Conservation (phyloP, 2,888 invertebrate genomes). For the Oligia fasciuncula region DNA sequence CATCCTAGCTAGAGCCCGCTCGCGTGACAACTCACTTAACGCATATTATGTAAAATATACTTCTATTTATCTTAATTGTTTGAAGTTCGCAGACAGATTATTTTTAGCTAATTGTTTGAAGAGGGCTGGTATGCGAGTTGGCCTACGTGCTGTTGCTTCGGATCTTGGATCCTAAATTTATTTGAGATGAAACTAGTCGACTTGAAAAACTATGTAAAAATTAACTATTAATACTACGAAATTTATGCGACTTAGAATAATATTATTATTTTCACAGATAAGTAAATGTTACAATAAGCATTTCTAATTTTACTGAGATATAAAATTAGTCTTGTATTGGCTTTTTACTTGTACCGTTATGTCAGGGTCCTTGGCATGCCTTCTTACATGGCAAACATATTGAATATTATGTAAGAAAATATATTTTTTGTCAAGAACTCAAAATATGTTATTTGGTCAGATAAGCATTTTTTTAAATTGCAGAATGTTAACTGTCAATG, state of each 20-base stretch:
- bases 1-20: constrained; percentile 39
- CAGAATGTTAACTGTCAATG: neutral
- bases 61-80: constrained; percentile 12
- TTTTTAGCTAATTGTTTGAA: constrained; percentile 9
- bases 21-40: constrained; percentile 5
- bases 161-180: constrained; percentile 66
- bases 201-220: constrained; percentile 60
- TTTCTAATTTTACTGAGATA: constrained; percentile 59
- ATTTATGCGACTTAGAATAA: constrained; percentile 45
- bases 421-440: constrained; percentile 25
- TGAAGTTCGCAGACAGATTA: constrained; percentile 1
- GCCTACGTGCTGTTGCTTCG: constrained; percentile 59
- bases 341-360: constrained; percentile 44
- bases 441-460: constrained; percentile 28
- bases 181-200: constrained; percentile 69
- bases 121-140: constrained; percentile 23
- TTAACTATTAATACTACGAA: constrained; percentile 51
- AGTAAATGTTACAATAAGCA: constrained; percentile 58
- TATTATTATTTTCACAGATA: constrained; percentile 46
- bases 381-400: constrained; percentile 21
- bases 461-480: constrained; percentile 2
- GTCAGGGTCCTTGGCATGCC: constrained; percentile 38
- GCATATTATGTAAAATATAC: constrained; percentile 9
- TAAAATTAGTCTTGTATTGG: constrained; percentile 63
- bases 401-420: constrained; percentile 37